phyloP scores from a whole-genome alignment of 2,888 invertebrate species.

The Chaetogeoica ovagalla region DNA sequence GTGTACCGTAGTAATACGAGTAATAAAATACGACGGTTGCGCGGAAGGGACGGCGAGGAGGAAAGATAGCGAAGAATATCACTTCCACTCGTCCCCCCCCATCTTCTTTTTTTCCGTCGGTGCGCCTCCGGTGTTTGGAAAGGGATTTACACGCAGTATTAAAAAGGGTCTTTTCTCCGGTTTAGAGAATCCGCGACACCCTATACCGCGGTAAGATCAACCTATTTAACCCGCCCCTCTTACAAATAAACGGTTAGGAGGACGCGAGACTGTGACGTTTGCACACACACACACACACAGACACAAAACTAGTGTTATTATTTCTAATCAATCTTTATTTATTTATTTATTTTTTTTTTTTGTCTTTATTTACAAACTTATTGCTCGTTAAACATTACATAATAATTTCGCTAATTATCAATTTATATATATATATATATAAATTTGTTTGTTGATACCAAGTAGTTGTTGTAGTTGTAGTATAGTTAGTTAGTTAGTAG shows the following conservation, averaged over 20 bases:
- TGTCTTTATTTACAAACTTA: slow-evolving; percentile 46
- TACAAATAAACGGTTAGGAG: no score
- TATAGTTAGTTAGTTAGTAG: not conserved
- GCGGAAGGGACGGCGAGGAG: slow-evolving; percentile 1
- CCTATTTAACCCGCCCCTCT: slow-evolving; percentile 14
- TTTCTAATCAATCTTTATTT: slow-evolving; percentile 52
- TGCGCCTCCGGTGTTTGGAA: not conserved
- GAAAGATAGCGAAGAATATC: not conserved
- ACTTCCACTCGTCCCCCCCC: slow-evolving; percentile 39
- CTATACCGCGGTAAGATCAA: not conserved
- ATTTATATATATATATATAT: slow-evolving; percentile 37
- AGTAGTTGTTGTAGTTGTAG: slow-evolving; percentile 28
- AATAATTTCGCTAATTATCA: slow-evolving; percentile 31
- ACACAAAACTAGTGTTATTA: not conserved
- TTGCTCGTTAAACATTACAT: slow-evolving; percentile 49
- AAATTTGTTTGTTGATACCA: slow-evolving; percentile 47
- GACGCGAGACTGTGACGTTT: no score
- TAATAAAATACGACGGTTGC: slow-evolving; percentile 31
- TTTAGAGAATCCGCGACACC: slow-evolving; percentile 28
- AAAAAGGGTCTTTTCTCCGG: slow-evolving; percentile 33
- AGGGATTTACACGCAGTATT: slow-evolving; percentile 14
- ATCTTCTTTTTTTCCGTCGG: not conserved
- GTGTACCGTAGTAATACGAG: slow-evolving; percentile 25
- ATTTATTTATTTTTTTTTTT: not conserved
- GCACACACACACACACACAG: no score